Evolutionary conservation across 2,113 vertebrate genomes (phyloP), one percentile per base, ranked within the genome.

Genomic region (Heterocephalus glaber): DNA sequence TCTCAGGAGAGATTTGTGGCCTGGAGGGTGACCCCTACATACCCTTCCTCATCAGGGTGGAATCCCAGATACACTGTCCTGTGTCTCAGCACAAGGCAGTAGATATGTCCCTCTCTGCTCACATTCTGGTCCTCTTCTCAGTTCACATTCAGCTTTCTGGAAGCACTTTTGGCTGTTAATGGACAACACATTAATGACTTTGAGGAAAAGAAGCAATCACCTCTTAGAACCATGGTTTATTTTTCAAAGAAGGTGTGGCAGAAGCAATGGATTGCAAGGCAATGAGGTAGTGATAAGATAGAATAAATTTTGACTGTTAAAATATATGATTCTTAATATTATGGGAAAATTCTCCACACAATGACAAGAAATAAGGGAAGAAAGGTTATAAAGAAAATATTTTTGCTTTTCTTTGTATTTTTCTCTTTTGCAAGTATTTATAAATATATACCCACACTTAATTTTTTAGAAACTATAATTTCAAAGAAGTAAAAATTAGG

Each of bases 391-490:
- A 28, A 68, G 35, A 80, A 35, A 44, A 22, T 12, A 28, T 58
- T 80, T 91, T 82, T 70, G 11, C 16, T 1, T 52, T 65, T 60
- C 11, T 95, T 91, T 89, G 66, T 49, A 82, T 88, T 80, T 89
- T 88, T 68, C 4, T 81, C 0, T 47, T 85, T 94, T 66, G 87
- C 4, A 26, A 83, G 2, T 95, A 33, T 87, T 52, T 11, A 41
- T 77, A 76, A 89, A 83, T 61, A 44, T 17, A 77, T 68, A 60
- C 14, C 5, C 13, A 24, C 8, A 44, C 33, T 56, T 74, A 76
- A 58, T 17, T 92, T 92, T 94, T 92, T 66, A 52, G 41, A 84
- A 89, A 63, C 80, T 84, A 58, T 61, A 68, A 74, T 65, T 92
- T 49, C 76, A 65, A 83, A 61, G 8, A 88, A 86, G 70, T n/a